Evolutionary conservation across 2,113 vertebrate genomes (phyloP), one percentile per base, ranked within the genome.

Genomic region (Okapia johnstoni): DNA sequence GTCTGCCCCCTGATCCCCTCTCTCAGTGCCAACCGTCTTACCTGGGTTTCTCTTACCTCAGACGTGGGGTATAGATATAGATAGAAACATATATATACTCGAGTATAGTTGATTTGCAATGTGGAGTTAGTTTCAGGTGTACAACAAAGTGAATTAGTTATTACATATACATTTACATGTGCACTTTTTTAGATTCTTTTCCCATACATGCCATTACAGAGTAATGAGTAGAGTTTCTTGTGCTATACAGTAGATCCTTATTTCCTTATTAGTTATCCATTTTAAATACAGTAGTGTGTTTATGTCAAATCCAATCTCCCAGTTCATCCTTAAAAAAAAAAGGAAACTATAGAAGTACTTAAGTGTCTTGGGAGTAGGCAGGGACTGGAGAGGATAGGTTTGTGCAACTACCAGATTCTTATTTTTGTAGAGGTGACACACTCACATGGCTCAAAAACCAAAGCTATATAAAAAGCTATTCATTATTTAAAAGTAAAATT

Each of bases 401-500:
- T 48, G 13, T 17, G 17, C 17, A 81, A 66, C 2, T 10, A 84
- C 2, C 3, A 89, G 23, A 48, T 96, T 57, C 92, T 5, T 2
- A 57, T 89, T 83, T 92, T 46, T 55, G 6, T n/a, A 55, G 25
- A 85, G 7, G 23, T 46, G 21, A 50, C 30, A 54, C 4, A 63
- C 46, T 92, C 21, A 76, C 4, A 57, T 11, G 17, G 21, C 40
- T 86, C 50, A 93, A 90, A 96, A 84, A n/a, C 50, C 7, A 87
- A 95, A 93, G 43, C 26, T 84, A 46, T 54, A 36, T 28, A 88
- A 33, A 46, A 66, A 66, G 3, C n/a, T 26, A 63, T 50, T 66
- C 13, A 85, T 76, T 85, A 84, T 92, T 89, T 83, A 17, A 92
- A 96, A 93, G n/a, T 50, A 70, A 60, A 63, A 0, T 83, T 73